Conservation (phyloP, 2,797 vertebrate genomes). For the Lerista edwardsae region DNA sequence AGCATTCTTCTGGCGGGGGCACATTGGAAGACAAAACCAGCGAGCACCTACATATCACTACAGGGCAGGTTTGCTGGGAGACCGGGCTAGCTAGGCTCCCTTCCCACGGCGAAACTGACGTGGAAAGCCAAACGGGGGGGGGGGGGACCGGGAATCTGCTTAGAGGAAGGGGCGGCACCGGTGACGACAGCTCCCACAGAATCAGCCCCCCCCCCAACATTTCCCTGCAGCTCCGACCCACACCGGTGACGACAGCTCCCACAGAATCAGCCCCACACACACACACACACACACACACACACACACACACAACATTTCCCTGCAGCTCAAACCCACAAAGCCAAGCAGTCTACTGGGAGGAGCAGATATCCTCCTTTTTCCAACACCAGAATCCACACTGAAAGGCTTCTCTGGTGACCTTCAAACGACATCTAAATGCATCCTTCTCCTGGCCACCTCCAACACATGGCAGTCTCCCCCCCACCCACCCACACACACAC, state of each 20-base stretch:
- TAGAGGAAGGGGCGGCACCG: not conserved
- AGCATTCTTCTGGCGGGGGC: not conserved
- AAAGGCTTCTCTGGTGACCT: conserved; percentile 21
- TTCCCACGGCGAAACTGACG: no score
- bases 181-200: not conserved
- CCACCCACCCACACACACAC: no score
- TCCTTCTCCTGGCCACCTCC: conserved; percentile 13
- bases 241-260: not conserved
- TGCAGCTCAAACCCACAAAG: not conserved
- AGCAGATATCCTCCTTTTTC: no score
- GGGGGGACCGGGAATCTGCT: not conserved
- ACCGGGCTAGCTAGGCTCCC: no score
- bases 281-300: no score
- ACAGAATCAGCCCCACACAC: no score
- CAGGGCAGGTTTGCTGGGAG: not conserved
- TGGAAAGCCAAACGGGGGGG: not conserved
- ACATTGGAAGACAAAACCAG: not conserved
- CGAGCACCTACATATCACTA: not conserved
- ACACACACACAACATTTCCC: not conserved
- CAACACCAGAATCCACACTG: not conserved
- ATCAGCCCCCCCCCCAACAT: not conserved
- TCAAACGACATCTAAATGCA: conserved; percentile 35
- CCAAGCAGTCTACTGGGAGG: not conserved
- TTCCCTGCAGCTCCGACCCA: not conserved
- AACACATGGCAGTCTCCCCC: not conserved